Percentiles rank a stretch among this genome's conserved stretches.
phyloP scores from a whole-genome alignment of 2,113 vertebrate genomes.

The Corynorhinus townsendii region DNA sequence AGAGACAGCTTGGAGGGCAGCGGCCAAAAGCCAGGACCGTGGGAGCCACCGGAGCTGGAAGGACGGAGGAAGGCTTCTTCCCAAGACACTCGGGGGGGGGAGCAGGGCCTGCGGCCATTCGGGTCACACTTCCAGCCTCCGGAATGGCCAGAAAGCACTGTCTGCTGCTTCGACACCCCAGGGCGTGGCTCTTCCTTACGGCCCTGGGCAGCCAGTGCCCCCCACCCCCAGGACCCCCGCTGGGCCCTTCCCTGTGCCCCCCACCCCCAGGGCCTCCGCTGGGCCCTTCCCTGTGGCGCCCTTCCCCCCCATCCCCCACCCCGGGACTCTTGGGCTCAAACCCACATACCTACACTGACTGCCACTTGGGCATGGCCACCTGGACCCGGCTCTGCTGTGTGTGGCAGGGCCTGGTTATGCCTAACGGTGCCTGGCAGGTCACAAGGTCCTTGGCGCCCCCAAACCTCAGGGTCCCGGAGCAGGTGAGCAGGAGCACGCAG shows the following conservation, averaged over 20 bases:
- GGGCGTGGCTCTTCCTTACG: fast-evolving
- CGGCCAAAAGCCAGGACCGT: fast-evolving
- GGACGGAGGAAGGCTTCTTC: neutral
- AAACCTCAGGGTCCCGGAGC: fast-evolving
- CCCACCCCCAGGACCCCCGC: no score
- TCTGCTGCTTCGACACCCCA: fast-evolving
- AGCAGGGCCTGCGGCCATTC: fast-evolving
- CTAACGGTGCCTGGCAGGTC: neutral
- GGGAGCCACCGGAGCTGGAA: neutral
- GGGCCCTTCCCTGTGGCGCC: no score
- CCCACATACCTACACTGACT: fast-evolving
- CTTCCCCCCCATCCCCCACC: no score
- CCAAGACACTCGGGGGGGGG: neutral
- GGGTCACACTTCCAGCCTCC: fast-evolving
- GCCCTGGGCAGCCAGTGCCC: no score
- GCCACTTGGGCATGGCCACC: fast-evolving
- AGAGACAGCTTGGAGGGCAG: fast-evolving
- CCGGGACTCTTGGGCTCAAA: neutral
- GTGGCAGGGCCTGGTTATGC: fast-evolving
- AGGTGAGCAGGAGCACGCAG: neutral
- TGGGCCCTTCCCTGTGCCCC: no score
- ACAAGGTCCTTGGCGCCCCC: neutral
- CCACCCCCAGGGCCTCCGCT: neutral
- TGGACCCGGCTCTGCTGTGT: fast-evolving
- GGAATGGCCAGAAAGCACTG: fast-evolving